Evolutionary conservation across 2,797 vertebrate species (phyloP).

Genomic region (Neomorphus geoffroyi): DNA sequence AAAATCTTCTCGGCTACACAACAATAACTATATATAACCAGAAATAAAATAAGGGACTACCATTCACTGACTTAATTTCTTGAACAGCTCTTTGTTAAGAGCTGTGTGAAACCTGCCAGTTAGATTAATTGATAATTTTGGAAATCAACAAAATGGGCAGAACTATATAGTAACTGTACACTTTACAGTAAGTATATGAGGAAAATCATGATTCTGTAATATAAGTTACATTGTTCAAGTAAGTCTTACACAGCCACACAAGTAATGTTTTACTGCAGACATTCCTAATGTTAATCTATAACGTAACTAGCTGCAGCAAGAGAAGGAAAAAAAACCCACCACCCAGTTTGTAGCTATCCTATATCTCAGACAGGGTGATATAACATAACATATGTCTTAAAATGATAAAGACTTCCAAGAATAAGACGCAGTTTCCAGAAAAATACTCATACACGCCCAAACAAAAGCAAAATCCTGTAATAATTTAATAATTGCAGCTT

Average conservation of each 20-base stretch:
- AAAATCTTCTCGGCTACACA: not conserved
- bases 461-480: constrained; percentile 65
- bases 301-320: constrained; percentile 44
- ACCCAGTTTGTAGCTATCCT: constrained; percentile 57
- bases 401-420: constrained; percentile 72
- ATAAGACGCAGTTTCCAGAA: constrained; percentile 64
- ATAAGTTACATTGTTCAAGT: constrained; percentile 17
- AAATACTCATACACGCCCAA: constrained; percentile 65
- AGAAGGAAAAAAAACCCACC: not conserved
- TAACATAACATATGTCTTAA: constrained; percentile 68
- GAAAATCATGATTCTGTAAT: not conserved
- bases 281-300: constrained; percentile 57
- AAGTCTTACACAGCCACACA: not conserved
- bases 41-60: constrained; percentile 15
- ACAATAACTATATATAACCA: not conserved
- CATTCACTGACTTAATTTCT: not conserved
- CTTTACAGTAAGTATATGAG: not conserved
- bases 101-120: not conserved
- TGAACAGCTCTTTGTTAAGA: constrained; percentile 18
- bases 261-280: constrained; percentile 36
- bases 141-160: not conserved
- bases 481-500: constrained; percentile 48
- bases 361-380: constrained; percentile 51
- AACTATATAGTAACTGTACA: not conserved
- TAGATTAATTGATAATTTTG: not conserved